These are phyloP conservation scores for Perca schrenkii DNA, from an alignment of 2,113 vertebrate genomes.

Conservation along the genomic window DNA sequence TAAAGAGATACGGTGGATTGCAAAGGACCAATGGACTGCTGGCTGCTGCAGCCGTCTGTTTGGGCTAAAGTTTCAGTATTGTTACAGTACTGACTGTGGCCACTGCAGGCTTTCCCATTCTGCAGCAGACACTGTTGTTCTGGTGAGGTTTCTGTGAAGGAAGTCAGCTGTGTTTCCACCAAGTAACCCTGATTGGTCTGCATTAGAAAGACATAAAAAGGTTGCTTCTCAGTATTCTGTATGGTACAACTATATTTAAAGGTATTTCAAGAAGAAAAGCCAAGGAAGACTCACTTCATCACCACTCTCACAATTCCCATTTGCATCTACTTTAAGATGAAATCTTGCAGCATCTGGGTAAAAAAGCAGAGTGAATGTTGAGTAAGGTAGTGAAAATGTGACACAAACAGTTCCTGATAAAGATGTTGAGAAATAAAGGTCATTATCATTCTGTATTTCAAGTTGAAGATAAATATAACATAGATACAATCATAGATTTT, in stretches of 20 bases:
- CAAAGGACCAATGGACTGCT: constrained; percentile 42
- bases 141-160: not conserved
- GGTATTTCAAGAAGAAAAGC: not conserved
- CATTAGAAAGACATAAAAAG: constrained; percentile 10
- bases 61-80: constrained; percentile 30
- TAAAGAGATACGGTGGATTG: constrained; percentile 32
- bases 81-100: constrained; percentile 52
- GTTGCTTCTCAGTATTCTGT: not conserved
- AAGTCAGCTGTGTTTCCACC: constrained; percentile 25
- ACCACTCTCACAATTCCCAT: constrained; percentile 66
- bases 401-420: constrained; percentile 14
- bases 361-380: constrained; percentile 2
- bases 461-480: not conserved
- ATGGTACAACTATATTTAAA: not conserved
- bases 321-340: constrained; percentile 64
- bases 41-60: constrained; percentile 37
- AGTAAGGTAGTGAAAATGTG: not conserved
- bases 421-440: constrained; percentile 13
- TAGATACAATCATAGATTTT: not conserved
- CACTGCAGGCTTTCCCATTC: constrained; percentile 40
- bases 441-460: constrained; percentile 7
- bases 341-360: constrained; percentile 23
- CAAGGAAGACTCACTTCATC: constrained; percentile 62
- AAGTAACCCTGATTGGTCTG: constrained; percentile 32
- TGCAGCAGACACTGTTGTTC: constrained; percentile 71